These are phyloP conservation scores for Pelobates fuscus DNA, from an alignment of 2,113 vertebrate species.

Conservation along the genomic window DNA sequence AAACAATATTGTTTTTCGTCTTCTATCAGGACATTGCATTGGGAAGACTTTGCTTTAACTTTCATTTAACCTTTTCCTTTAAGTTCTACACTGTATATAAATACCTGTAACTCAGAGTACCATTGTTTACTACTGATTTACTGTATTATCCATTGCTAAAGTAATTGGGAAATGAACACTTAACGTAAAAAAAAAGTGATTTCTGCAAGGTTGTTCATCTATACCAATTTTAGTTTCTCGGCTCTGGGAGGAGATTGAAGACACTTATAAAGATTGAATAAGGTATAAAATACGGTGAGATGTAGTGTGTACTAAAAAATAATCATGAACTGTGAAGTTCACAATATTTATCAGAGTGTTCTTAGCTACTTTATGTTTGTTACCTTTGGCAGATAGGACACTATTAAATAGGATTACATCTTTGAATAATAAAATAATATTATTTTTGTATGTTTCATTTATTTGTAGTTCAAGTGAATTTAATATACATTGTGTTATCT, in stretches of 20 bases:
- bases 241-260: not conserved
- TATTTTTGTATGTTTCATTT: too few species aligned
- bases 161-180: slow-evolving; percentile 38
- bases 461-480: too few species aligned
- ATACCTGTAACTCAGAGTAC: slow-evolving; percentile 41
- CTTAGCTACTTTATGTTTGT: not conserved
- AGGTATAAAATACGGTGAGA: not conserved
- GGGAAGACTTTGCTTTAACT: slow-evolving; percentile 41
- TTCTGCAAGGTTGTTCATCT: slow-evolving; percentile 11
- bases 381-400: too few species aligned
- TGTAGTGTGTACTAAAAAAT: not conserved
- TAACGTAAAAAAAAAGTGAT: slow-evolving; percentile 18
- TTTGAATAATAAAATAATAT: too few species aligned
- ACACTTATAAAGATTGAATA: slow-evolving; percentile 1
- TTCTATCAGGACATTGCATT: slow-evolving; percentile 1
- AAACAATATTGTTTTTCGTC: not conserved
- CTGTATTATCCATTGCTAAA: slow-evolving; percentile 34
- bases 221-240: not conserved
- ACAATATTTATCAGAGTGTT: not conserved
- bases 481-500: too few species aligned
- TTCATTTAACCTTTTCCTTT: slow-evolving; percentile 35
- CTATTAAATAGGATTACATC: too few species aligned
- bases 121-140: slow-evolving; percentile 40
- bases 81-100: slow-evolving; percentile 20
- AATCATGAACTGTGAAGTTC: not conserved